Evolutionary conservation across 1,140 invertebrate genomes (phyloP).

Genomic region (Octopus sinensis): DNA sequence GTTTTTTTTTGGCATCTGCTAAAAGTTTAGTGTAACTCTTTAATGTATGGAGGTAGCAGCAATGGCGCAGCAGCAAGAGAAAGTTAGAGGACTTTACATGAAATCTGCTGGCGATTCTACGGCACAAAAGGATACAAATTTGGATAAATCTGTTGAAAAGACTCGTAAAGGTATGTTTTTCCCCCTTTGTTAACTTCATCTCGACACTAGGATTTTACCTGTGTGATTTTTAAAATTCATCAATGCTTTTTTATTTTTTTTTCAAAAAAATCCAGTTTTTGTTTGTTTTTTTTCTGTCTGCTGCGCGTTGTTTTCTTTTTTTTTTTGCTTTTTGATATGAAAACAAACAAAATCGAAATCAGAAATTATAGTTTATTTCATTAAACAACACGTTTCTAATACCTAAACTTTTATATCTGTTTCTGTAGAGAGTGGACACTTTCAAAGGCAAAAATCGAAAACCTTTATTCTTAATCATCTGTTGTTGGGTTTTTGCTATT

Average conservation of each 20-base stretch:
- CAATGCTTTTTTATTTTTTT: neutral
- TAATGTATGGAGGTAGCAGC: neutral
- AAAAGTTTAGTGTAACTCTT: constrained; percentile 6
- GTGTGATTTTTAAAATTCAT: neutral
- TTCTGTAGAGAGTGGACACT: no score
- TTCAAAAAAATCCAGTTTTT: neutral
- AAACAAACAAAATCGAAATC: no score
- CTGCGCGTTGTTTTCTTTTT: neutral
- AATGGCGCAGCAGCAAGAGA: constrained; percentile 1
- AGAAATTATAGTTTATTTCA: no score
- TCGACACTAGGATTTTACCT: no score
- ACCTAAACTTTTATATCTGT: no score
- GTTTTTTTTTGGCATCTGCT: neutral
- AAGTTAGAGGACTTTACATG: constrained; percentile 1
- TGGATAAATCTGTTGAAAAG: neutral
- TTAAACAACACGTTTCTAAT: no score
- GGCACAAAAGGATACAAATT: neutral
- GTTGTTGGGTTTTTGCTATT: no score
- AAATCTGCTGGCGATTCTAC: neutral
- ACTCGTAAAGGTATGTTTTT: neutral
- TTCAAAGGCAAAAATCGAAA: no score
- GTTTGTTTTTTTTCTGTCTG: neutral
- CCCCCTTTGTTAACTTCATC: neutral
- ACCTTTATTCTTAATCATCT: no score
- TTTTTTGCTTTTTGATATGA: neutral